Conservation (phyloP, 2,888 invertebrate genomes). For the Ophioninae sp. region DNA sequence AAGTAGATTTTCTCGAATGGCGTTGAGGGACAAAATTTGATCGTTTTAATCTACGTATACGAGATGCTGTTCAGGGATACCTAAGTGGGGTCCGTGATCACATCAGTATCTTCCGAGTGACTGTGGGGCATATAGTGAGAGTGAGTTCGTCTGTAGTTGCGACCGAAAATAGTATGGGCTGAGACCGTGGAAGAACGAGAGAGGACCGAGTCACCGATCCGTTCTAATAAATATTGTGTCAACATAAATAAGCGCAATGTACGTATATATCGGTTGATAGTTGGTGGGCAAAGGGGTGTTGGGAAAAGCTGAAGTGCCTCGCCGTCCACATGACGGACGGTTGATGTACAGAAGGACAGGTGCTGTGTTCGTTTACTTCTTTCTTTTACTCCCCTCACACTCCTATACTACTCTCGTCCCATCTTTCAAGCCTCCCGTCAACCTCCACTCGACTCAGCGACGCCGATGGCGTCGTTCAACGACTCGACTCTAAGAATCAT, state of each 20-base stretch:
- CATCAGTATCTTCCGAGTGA: slow-evolving; percentile 28
- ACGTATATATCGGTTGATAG: slow-evolving; percentile 50
- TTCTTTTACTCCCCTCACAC: slow-evolving; percentile 57
- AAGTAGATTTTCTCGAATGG: not conserved
- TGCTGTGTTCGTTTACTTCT: slow-evolving; percentile 71
- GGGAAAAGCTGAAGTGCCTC: slow-evolving; percentile 63
- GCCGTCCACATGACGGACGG: slow-evolving; percentile 76
- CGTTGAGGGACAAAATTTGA: slow-evolving; percentile 10
- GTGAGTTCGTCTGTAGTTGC: slow-evolving; percentile 34
- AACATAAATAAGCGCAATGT: slow-evolving; percentile 79
- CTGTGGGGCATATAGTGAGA: slow-evolving; percentile 23
- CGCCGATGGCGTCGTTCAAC: slow-evolving; percentile 50
- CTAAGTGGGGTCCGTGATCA: slow-evolving; percentile 52
- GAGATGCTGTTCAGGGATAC: slow-evolving; percentile 20
- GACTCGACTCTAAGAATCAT: slow-evolving; percentile 29
- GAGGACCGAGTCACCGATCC: slow-evolving; percentile 77
- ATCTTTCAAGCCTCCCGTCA: slow-evolving; percentile 45
- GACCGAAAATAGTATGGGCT: slow-evolving; percentile 59
- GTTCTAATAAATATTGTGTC: slow-evolving; percentile 81
- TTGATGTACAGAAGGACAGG: slow-evolving; percentile 79
- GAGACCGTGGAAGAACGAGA: slow-evolving; percentile 55
- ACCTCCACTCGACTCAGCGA: slow-evolving; percentile 47
- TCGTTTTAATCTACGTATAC: slow-evolving; percentile 15
- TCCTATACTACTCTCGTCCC: slow-evolving; percentile 52
- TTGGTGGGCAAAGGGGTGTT: slow-evolving; percentile 45